Evolutionary conservation across 2,797 vertebrate genomes (phyloP).

Genomic region (Sternarchorhynchus goeldii): DNA sequence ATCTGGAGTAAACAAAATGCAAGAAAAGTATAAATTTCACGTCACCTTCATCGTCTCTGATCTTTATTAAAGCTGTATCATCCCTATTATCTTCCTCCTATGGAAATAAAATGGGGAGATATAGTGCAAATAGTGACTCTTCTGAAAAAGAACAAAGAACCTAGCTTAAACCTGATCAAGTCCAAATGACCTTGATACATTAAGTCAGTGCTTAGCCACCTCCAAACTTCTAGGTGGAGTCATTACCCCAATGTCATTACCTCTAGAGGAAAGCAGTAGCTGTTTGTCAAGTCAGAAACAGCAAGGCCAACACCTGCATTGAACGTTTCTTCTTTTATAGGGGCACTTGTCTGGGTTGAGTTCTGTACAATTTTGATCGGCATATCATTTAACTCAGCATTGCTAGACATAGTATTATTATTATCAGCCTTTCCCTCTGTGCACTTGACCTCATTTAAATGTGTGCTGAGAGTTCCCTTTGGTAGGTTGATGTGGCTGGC

Average conservation of each 20-base stretch:
- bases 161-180: too few relatives aligned
- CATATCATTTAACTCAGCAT: not conserved
- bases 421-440: not conserved
- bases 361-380: not conserved
- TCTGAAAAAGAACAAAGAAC: too few relatives aligned
- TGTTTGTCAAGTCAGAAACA: not conserved
- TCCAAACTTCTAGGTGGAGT: not conserved
- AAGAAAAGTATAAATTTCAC: too few relatives aligned
- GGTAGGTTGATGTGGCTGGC: not conserved
- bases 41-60: constrained; percentile 25
- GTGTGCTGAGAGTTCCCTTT: not conserved
- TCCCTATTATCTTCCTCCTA: not conserved
- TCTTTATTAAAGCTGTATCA: not conserved
- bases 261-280: constrained; percentile 20
- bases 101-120: not conserved
- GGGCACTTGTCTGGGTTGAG: not conserved
- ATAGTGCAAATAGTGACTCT: not conserved
- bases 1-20: too few relatives aligned
- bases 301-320: not conserved
- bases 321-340: not conserved
- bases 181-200: too few relatives aligned
- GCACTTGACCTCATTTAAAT: not conserved
- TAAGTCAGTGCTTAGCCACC: not conserved
- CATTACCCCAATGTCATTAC: not conserved
- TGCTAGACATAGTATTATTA: not conserved